These are phyloP conservation scores for Lasioglossum lativentre DNA, from an alignment of 2,888 invertebrate genomes.

Conservation along the genomic window DNA sequence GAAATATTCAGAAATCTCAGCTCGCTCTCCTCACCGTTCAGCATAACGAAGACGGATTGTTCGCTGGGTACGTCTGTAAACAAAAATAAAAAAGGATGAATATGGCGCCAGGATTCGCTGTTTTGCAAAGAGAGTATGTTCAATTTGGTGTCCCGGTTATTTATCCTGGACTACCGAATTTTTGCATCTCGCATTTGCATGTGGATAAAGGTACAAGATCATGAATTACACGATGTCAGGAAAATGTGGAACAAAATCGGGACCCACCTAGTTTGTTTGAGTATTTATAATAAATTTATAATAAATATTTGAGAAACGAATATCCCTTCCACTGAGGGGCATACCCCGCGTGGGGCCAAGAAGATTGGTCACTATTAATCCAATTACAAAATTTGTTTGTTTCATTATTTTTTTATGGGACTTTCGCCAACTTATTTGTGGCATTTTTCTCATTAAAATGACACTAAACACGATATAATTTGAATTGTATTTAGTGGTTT, in stretches of 20 bases:
- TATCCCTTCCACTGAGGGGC: too few relatives aligned
- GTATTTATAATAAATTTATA: too few relatives aligned
- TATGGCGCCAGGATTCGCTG: neutral
- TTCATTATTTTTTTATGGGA: too few relatives aligned
- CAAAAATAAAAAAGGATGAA: conserved; percentile 33
- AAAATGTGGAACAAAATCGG: neutral
- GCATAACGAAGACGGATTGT: conserved; percentile 95
- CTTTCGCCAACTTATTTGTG: too few relatives aligned
- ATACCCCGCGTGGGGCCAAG: too few relatives aligned
- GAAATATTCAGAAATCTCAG: conserved; percentile 93
- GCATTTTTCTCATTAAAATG: too few relatives aligned
- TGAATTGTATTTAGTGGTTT: too few relatives aligned
- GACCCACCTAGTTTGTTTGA: too few relatives aligned
- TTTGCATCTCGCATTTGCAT: neutral
- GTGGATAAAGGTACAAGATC: neutral
- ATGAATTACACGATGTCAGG: neutral
- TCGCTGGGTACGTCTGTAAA: conserved; percentile 90
- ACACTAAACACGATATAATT: too few relatives aligned
- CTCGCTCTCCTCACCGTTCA: conserved; percentile 97
- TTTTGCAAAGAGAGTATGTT: conserved; percentile 16
- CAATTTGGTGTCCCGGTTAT: conserved; percentile 60
- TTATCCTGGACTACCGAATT: conserved; percentile 25
- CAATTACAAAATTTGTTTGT: too few relatives aligned
- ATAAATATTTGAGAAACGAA: too few relatives aligned
- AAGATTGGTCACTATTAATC: too few relatives aligned